A percentile compares a stretch with the other conserved stretches of the same genome.
Conservation (phyloP, 2,113 vertebrate species). For the Sapayoa aenigma region DNA sequence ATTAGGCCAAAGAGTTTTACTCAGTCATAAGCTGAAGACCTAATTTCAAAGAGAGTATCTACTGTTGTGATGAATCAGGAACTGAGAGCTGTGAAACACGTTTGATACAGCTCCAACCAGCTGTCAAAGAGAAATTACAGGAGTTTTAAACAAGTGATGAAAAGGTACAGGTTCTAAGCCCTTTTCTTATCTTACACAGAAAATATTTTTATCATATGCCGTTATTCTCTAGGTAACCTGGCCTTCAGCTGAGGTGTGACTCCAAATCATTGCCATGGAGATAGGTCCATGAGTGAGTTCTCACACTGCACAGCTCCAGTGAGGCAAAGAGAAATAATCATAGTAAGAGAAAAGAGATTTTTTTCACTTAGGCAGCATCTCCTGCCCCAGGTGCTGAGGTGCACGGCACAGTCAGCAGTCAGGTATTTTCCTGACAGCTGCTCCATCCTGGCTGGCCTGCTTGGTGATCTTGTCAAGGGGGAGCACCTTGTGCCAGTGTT, state of each 20-base stretch:
- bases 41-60: neutral
- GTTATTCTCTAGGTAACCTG: neutral
- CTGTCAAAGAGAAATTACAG: neutral
- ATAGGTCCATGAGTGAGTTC: neutral
- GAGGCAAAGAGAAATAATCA: neutral
- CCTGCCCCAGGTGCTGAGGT: neutral
- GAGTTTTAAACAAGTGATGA: neutral
- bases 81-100: neutral
- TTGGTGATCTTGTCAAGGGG: fast-evolving
- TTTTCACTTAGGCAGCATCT: neutral
- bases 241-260: neutral
- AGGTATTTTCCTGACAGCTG: neutral
- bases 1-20: neutral
- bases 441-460: neutral
- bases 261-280: neutral
- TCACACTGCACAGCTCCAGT: neutral
- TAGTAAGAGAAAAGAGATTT: neutral
- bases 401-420: neutral
- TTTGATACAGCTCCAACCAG: neutral
- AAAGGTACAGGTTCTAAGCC: neutral
- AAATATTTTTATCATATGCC: fast-evolving
- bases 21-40: neutral
- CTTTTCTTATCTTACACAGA: neutral
- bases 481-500: neutral
- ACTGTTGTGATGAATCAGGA: neutral